phyloP scores from a whole-genome alignment of 2,888 invertebrate species.

The Cheilosia vulpina region DNA sequence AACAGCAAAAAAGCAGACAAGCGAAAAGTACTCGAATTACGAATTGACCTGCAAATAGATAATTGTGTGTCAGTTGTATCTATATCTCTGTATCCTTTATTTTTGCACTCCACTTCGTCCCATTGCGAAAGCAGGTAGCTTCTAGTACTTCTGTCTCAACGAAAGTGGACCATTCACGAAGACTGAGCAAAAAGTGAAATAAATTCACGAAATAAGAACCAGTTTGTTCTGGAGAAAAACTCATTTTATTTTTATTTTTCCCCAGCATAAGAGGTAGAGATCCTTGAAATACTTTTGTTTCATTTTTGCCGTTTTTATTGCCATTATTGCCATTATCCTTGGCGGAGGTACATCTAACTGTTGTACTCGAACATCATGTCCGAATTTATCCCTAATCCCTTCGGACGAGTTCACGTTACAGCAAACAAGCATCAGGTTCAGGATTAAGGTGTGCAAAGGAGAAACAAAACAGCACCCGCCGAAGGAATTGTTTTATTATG shows the following conservation, averaged over 20 bases:
- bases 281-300: conserved; percentile 50
- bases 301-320: conserved; percentile 37
- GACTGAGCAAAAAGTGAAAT: background rate
- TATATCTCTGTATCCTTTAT: conserved; percentile 8
- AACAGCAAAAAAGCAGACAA: background rate
- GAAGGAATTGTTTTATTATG: conserved; percentile 65
- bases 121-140: background rate
- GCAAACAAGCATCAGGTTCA: conserved; percentile 22
- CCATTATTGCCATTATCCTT: conserved; percentile 45
- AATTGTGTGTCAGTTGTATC: conserved; percentile 35
- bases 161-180: background rate
- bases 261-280: conserved; percentile 14
- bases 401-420: conserved; percentile 29
- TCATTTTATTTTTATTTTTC: conserved; percentile 52
- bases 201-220: conserved; percentile 26
- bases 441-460: conserved; percentile 39
- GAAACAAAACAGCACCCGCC: conserved; percentile 18
- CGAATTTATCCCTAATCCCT: conserved; percentile 51
- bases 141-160: background rate
- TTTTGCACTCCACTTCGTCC: background rate
- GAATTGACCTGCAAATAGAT: conserved; percentile 67
- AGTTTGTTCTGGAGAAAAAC: conserved; percentile 4
- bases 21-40: conserved; percentile 54
- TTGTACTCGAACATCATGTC: conserved; percentile 62
- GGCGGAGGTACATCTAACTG: conserved; percentile 11